These are phyloP conservation scores for Panulirus ornatus DNA, from an alignment of 1,140 invertebrate species.

Conservation along the genomic window DNA sequence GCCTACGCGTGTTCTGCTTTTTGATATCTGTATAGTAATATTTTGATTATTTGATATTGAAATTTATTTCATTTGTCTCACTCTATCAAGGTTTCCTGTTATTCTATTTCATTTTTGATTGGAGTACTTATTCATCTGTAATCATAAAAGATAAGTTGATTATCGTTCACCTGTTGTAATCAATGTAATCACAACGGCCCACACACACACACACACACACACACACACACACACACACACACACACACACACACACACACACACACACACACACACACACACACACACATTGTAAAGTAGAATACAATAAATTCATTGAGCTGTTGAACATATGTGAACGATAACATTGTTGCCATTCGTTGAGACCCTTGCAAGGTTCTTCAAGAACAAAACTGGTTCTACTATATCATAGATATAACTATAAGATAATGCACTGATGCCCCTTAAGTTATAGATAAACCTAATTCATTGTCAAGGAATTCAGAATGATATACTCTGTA, in stretches of 20 bases:
- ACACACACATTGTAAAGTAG: neutral
- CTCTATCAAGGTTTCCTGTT: neutral
- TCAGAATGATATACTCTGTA: too few species aligned
- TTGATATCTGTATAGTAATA: neutral
- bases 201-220: neutral
- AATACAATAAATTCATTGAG: too few species aligned
- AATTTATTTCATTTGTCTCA: neutral
- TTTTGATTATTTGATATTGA: neutral
- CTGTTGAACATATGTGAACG: too few species aligned
- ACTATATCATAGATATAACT: too few species aligned
- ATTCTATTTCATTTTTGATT: neutral
- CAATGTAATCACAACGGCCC: too few species aligned
- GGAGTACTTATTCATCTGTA: neutral
- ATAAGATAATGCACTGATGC: too few species aligned
- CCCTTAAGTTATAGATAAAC: too few species aligned
- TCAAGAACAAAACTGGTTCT: too few species aligned
- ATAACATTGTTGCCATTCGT: too few species aligned
- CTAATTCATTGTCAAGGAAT: too few species aligned
- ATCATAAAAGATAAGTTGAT: neutral
- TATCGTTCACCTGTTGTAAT: too few species aligned
- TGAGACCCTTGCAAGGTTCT: too few species aligned
- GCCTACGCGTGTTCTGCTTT: neutral
- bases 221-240: neutral
- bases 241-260: neutral
- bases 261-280: neutral